A percentile compares a stretch with the other conserved stretches of the same genome.
These are phyloP conservation scores for Elysia chlorotica DNA, from an alignment of 1,140 invertebrate species.

Conservation along the genomic window DNA sequence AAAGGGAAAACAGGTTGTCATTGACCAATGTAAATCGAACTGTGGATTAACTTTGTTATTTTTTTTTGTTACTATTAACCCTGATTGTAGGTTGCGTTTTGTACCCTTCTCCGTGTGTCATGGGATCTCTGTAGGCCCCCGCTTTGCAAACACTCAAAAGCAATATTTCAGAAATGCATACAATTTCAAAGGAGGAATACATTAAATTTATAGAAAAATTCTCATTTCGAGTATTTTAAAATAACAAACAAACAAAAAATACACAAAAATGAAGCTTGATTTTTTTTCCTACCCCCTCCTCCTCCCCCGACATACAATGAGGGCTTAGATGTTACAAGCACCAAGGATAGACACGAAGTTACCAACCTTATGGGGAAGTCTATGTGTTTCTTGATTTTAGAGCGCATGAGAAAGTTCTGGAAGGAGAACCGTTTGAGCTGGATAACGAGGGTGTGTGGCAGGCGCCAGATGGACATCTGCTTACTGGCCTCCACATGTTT, in stretches of 20 bases:
- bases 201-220: neutral
- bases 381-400: constrained; percentile 67
- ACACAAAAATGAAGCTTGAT: neutral
- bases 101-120: too few species aligned
- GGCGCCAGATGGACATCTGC: constrained; percentile 59
- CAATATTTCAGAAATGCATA: too few species aligned
- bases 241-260: neutral
- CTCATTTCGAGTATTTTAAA: neutral
- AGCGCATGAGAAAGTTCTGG: constrained; percentile 57
- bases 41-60: too few species aligned
- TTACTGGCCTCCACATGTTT: constrained; percentile 59
- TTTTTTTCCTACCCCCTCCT: neutral
- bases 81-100: too few species aligned
- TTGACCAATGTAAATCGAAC: too few species aligned
- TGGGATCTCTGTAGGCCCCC: too few species aligned
- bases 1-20: too few species aligned
- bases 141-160: too few species aligned
- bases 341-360: neutral
- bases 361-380: constrained; percentile 64
- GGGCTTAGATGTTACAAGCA: neutral
- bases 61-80: too few species aligned
- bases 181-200: neutral
- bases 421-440: constrained; percentile 62
- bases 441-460: constrained; percentile 59
- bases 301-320: neutral